Conservation (phyloP, 2,888 invertebrate species). For the Eucera pruinosa region DNA sequence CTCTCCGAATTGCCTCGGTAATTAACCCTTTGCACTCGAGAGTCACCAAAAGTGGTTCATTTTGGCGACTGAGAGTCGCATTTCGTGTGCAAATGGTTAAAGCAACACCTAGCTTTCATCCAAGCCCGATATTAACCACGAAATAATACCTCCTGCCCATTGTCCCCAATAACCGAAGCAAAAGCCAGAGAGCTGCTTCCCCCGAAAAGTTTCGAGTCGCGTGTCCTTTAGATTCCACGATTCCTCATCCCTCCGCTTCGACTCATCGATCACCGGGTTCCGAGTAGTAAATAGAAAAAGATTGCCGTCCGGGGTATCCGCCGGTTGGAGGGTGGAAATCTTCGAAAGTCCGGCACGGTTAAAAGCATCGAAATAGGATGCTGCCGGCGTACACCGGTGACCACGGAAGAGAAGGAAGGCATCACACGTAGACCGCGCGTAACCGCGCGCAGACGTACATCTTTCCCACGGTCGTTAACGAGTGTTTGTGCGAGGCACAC, state of each 20-base stretch:
- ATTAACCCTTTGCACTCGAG: too few species aligned
- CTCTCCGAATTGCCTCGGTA: too few species aligned
- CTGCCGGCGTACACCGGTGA: neutral
- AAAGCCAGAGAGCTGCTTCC: too few species aligned
- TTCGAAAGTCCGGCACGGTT: conserved; percentile 17
- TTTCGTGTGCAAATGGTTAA: too few species aligned
- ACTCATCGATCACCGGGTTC: conserved; percentile 28
- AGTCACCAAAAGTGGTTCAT: too few species aligned
- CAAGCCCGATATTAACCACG: too few species aligned
- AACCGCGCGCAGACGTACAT: conserved; percentile 7
- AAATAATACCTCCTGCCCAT: too few species aligned
- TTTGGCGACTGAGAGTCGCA: too few species aligned
- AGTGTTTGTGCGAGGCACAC: conserved; percentile 31
- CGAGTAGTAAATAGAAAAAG: conserved; percentile 13
- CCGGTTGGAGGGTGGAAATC: neutral
- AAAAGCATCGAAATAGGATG: conserved; percentile 15
- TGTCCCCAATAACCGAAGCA: too few species aligned
- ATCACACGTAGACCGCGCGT: neutral
- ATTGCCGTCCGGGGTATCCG: neutral
- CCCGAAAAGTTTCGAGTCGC: neutral
- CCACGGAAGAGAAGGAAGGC: neutral
- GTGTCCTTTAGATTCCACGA: neutral
- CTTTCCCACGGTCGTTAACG: conserved; percentile 38
- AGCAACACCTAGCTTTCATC: too few species aligned
- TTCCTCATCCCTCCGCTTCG: neutral